Evolutionary conservation across 1,140 invertebrate genomes (phyloP), one percentile per base, ranked within the genome.

Genomic region (Drosophila asahinai): DNA sequence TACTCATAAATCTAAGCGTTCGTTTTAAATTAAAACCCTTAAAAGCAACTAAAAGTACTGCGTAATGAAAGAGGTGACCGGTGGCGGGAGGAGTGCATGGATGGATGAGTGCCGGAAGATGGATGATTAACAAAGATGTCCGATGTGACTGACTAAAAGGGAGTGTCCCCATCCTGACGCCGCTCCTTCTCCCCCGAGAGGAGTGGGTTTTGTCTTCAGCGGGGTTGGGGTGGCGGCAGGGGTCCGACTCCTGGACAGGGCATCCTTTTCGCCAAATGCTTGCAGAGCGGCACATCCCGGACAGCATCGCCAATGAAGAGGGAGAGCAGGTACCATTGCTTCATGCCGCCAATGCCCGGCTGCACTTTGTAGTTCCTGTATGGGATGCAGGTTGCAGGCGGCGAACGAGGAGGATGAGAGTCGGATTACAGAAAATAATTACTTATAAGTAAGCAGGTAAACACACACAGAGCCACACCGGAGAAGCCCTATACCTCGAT

Each of bases 231-330:
- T 42, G 81, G 81, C 36, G 84, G 84, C 60, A 92, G 52, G 12
- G 91, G 89, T 80, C 91, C 91, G 51, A 79, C 75, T 73, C 91
- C 86, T 74, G 87, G 91, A 91, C 92, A 93, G 60, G 83, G 91
- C 86, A 93, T 91, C 76, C 96, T 94, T 90, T 97, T 96, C 42
- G 95, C 96, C 78, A 97, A 93, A 89, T 96, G 96, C 91, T 96
- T 96, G 92, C 96, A 97, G 22, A 97, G 94, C 68, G 94, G 94
- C 11, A 96, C 95, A 72, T 96, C 97, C 22, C 95, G 96, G 48
- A 97, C 95, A 81, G 97, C 96, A 91, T 97, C 96, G 51, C 97
- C 97, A 27, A 97, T 93, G 93, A 97, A 97, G 25, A 97, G 95
- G 83, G 96, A 97, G 57, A 97, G 94, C 38, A 97, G 93, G 86